Percentiles rank a stretch among this genome's conserved stretches.
phyloP scores from a whole-genome alignment of 2,888 invertebrate species.

The Brachypalpus laphriformis region DNA sequence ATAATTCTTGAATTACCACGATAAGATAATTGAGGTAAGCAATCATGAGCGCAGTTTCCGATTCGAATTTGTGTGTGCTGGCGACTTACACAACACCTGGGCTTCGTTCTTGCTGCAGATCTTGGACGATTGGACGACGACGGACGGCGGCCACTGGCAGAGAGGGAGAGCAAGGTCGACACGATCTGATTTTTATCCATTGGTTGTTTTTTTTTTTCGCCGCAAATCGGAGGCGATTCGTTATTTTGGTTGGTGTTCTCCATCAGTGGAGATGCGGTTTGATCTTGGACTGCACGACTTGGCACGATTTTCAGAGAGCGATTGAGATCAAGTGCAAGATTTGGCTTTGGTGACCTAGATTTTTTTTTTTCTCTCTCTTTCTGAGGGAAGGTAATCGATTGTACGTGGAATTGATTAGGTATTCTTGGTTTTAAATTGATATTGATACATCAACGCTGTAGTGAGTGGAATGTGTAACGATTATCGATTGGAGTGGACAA shows the following conservation, averaged over 20 bases:
- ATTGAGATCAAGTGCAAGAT: slow-evolving; percentile 74
- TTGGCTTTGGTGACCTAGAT: slow-evolving; percentile 70
- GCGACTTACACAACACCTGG: slow-evolving; percentile 54
- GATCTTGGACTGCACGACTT: slow-evolving; percentile 72
- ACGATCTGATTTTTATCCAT: slow-evolving; percentile 71
- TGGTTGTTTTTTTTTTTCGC: slow-evolving; percentile 8
- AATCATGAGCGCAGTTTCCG: slow-evolving; percentile 64
- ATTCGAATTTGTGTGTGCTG: slow-evolving; percentile 24
- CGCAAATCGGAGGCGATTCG: slow-evolving; percentile 60
- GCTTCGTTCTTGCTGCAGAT: slow-evolving; percentile 52
- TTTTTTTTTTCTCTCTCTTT: slow-evolving; percentile 19
- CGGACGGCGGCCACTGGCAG: neutral
- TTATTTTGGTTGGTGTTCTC: slow-evolving; percentile 74
- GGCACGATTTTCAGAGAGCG: slow-evolving; percentile 63
- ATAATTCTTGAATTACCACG: slow-evolving; percentile 57
- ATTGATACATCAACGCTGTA: neutral
- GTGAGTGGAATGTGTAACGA: neutral
- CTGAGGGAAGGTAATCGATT: slow-evolving; percentile 46
- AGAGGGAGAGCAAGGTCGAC: slow-evolving; percentile 68
- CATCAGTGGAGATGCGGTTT: slow-evolving; percentile 74
- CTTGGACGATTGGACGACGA: too few relatives aligned
- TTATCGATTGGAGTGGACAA: too few relatives aligned
- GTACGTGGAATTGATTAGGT: slow-evolving; percentile 60
- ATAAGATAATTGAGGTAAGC: slow-evolving; percentile 66
- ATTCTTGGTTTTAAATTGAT: neutral